Conservation (phyloP, 2,888 invertebrate genomes). For the Dolomedes plantarius region DNA sequence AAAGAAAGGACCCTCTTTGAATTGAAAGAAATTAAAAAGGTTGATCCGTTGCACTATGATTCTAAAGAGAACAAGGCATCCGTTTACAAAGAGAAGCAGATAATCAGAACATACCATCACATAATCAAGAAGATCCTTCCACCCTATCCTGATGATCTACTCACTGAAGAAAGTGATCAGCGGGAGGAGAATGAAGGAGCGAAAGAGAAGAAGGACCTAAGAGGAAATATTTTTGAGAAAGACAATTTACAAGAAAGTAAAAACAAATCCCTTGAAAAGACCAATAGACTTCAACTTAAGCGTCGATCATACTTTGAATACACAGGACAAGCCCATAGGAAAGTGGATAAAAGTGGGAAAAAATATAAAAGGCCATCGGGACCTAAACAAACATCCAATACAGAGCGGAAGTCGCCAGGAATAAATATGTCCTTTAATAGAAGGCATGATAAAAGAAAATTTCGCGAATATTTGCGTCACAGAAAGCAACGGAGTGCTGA, state of each 20-base stretch:
- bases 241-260: neutral
- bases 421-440: too few relatives aligned
- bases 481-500: too few relatives aligned
- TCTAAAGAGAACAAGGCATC: neutral
- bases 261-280: neutral
- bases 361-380: too few relatives aligned
- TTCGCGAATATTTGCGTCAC: too few relatives aligned
- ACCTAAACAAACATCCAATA: too few relatives aligned
- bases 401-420: too few relatives aligned
- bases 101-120: conserved; percentile 32
- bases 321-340: too few relatives aligned
- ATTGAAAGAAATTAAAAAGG: neutral
- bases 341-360: too few relatives aligned
- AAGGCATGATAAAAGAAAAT: too few relatives aligned
- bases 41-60: neutral
- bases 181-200: neutral
- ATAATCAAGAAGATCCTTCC: conserved; percentile 41
- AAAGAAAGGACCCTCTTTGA: neutral
- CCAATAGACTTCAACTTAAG: too few relatives aligned
- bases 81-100: conserved; percentile 8
- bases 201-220: neutral
- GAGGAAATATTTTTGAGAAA: too few relatives aligned
- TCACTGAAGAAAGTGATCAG: neutral
- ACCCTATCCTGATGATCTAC: conserved; percentile 3
- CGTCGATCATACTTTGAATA: too few relatives aligned